Conservation (phyloP, 1,140 invertebrate species). For the Drosophila kepulauana region DNA sequence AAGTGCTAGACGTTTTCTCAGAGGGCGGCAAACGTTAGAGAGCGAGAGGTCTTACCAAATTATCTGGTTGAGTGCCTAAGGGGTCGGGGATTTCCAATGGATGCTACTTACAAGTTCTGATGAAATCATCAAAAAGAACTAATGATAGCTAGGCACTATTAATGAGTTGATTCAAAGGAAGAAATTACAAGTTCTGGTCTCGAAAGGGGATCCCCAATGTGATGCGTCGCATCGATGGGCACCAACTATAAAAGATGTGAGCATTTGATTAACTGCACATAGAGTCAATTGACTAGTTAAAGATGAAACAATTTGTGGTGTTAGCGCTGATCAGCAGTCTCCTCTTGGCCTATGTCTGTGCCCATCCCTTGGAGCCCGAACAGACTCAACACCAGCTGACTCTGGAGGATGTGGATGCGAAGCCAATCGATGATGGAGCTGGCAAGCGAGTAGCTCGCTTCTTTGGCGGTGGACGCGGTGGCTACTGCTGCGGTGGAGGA, state of each 20-base stretch:
- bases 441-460: constrained; percentile 42
- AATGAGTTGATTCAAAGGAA: constrained; percentile 61
- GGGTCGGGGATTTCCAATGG: constrained; percentile 51
- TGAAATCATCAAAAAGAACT: constrained; percentile 57
- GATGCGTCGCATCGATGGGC: not conserved
- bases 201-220: constrained; percentile 48
- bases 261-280: not conserved
- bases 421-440: constrained; percentile 44
- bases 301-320: constrained; percentile 61
- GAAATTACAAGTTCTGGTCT: constrained; percentile 1
- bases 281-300: constrained; percentile 52
- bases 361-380: constrained; percentile 45
- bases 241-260: constrained; percentile 54
- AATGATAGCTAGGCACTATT: constrained; percentile 51
- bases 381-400: constrained; percentile 36
- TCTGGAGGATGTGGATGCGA: constrained; percentile 52
- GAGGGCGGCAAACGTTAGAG: not conserved
- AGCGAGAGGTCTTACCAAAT: not conserved
- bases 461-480: constrained; percentile 47
- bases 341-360: constrained; percentile 20
- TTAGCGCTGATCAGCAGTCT: constrained; percentile 32
- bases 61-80: constrained; percentile 15
- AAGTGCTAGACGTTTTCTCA: not conserved
- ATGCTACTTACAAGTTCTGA: constrained; percentile 35
- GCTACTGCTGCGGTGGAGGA: constrained; percentile 41